Conservation (phyloP, 64 coral and sea anemone species). For the Montipora cactus region DNA sequence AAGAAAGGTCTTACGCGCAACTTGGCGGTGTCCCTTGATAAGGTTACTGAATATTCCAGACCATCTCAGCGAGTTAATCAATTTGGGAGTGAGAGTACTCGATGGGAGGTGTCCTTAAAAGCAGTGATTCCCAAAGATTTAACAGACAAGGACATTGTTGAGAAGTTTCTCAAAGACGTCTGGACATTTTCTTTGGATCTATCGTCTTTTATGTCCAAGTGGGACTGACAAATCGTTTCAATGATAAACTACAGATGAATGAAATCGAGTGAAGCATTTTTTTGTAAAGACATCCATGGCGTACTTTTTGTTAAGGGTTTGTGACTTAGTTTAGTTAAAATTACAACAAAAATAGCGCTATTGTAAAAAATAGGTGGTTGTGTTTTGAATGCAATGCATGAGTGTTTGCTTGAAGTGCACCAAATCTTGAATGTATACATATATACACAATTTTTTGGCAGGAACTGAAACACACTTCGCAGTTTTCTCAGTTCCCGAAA, state of each 20-base stretch:
- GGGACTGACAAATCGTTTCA: background rate
- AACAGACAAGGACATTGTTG: slow-evolving; percentile 39
- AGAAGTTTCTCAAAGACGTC: slow-evolving; percentile 68
- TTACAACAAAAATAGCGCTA: background rate
- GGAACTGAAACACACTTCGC: too few species aligned
- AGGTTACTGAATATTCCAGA: slow-evolving; percentile 82
- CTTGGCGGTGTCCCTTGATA: slow-evolving; percentile 37
- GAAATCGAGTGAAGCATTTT: background rate
- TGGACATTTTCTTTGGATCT: slow-evolving; percentile 76
- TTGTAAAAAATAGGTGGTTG: too few species aligned
- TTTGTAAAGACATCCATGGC: background rate
- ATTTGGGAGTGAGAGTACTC: slow-evolving; percentile 60
- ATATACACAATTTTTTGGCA: too few species aligned
- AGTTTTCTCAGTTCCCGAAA: too few species aligned
- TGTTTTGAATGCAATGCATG: too few species aligned
- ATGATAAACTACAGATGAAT: background rate
- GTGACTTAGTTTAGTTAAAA: too few species aligned
- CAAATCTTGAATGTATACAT: too few species aligned
- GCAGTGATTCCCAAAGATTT: slow-evolving; percentile 55
- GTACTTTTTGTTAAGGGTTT: background rate
- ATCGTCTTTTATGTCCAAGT: slow-evolving; percentile 53
- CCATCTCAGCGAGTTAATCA: slow-evolving; percentile 42
- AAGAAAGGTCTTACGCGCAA: slow-evolving; percentile 25
- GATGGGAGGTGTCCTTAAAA: slow-evolving; percentile 66
- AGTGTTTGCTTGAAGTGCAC: too few species aligned